These are phyloP conservation scores for Lomographa bimaculata DNA, from an alignment of 2,888 invertebrate genomes.

Conservation along the genomic window DNA sequence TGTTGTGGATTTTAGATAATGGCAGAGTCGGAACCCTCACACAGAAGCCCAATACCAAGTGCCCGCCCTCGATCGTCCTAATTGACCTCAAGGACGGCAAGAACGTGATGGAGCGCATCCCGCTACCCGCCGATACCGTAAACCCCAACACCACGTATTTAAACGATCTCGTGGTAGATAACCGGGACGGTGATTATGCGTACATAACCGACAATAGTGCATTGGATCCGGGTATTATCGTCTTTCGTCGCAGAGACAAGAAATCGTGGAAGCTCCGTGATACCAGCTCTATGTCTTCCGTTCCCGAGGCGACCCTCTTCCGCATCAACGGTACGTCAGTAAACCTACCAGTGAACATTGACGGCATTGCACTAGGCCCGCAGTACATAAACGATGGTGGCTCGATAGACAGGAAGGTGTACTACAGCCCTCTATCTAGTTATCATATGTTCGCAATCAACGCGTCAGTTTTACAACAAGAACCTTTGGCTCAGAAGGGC, in stretches of 20 bases:
- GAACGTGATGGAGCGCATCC: conserved; percentile 81
- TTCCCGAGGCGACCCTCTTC: conserved; percentile 82
- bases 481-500: conserved; percentile 61
- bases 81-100: conserved; percentile 86
- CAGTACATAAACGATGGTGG: conserved; percentile 64
- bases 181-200: conserved; percentile 87
- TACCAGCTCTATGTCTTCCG: conserved; percentile 85
- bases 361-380: conserved; percentile 89
- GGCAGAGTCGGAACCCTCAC: conserved; percentile 86
- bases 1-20: conserved; percentile 88
- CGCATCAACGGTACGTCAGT: conserved; percentile 84
- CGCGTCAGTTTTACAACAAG: conserved; percentile 84
- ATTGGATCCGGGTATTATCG: conserved; percentile 88
- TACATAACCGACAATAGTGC: conserved; percentile 89
- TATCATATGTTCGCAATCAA: conserved; percentile 86
- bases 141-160: conserved; percentile 84
- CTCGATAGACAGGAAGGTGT: conserved; percentile 80
- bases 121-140: conserved; percentile 85
- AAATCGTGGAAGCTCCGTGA: conserved; percentile 89
- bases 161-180: conserved; percentile 89
- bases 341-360: conserved; percentile 84
- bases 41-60: conserved; percentile 77
- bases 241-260: conserved; percentile 85
- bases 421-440: conserved; percentile 88
- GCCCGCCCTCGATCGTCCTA: conserved; percentile 87